phyloP scores from a whole-genome alignment of 2,797 vertebrate species.

The Peromyscus melanophrys region DNA sequence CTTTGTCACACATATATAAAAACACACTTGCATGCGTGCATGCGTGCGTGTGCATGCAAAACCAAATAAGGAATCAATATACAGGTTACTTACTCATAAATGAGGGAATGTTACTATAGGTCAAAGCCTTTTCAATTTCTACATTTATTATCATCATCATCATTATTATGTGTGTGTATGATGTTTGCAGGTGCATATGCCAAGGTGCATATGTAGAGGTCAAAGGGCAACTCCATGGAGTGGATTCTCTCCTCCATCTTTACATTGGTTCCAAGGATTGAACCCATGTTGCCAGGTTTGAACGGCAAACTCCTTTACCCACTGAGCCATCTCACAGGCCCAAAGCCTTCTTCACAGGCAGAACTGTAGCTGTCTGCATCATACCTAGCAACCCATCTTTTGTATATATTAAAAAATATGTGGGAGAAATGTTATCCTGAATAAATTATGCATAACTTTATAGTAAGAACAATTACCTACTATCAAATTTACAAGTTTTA shows the following conservation, averaged over 20 bases:
- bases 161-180: background rate
- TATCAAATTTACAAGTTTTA: slow-evolving; percentile 36
- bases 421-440: background rate
- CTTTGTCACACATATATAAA: background rate
- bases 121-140: background rate
- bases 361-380: background rate
- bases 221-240: background rate
- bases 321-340: background rate
- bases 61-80: slow-evolving; percentile 16
- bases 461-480: background rate
- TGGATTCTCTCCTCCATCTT: background rate
- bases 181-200: background rate
- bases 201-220: background rate
- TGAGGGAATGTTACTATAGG: background rate
- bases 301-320: background rate
- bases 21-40: background rate
- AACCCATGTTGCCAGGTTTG: background rate
- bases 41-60: background rate
- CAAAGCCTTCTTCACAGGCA: background rate
- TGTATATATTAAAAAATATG: background rate
- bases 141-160: too few relatives aligned
- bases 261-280: background rate
- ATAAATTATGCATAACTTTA: background rate
- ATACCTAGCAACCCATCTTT: background rate
- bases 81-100: background rate